phyloP scores from a whole-genome alignment of 2,888 invertebrate species.

The Epiperipatus broadwayi region DNA sequence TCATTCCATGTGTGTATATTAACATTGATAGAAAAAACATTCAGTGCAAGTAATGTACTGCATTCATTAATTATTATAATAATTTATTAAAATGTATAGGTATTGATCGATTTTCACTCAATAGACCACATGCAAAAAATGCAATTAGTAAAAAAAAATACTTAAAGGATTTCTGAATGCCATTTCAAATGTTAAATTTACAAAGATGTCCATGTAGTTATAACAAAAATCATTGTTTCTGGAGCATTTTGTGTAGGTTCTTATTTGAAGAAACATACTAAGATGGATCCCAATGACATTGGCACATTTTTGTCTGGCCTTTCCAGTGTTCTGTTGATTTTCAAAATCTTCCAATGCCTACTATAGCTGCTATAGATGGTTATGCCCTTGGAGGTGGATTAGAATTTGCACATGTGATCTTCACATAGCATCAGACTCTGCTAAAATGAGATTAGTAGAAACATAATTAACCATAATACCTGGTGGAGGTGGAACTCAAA shows the following conservation, averaged over 20 bases:
- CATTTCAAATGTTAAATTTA: too few relatives aligned
- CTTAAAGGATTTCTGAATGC: too few relatives aligned
- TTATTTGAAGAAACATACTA: slow-evolving; percentile 73
- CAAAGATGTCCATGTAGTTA: slow-evolving; percentile 51
- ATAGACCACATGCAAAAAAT: too few relatives aligned
- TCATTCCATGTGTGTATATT: too few relatives aligned
- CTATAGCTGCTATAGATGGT: slow-evolving; percentile 56
- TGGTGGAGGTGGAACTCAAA: slow-evolving; percentile 86
- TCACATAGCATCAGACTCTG: slow-evolving; percentile 52
- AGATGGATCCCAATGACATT: slow-evolving; percentile 57
- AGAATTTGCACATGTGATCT: slow-evolving; percentile 87
- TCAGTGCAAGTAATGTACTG: too few relatives aligned
- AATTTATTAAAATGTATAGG: too few relatives aligned
- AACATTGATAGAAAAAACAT: too few relatives aligned
- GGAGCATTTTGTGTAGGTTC: slow-evolving; percentile 92
- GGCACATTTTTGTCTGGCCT: slow-evolving; percentile 50
- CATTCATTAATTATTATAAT: too few relatives aligned
- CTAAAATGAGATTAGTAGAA: slow-evolving; percentile 83
- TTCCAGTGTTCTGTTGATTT: too few relatives aligned
- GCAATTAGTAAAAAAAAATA: too few relatives aligned
- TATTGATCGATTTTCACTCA: too few relatives aligned
- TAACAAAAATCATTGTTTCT: slow-evolving; percentile 65
- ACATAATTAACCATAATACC: slow-evolving; percentile 83
- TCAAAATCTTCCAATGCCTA: slow-evolving; percentile 58
- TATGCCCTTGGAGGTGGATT: slow-evolving; percentile 79